phyloP scores from a whole-genome alignment of 2,113 vertebrate species.

The Pachyramphus minor region DNA sequence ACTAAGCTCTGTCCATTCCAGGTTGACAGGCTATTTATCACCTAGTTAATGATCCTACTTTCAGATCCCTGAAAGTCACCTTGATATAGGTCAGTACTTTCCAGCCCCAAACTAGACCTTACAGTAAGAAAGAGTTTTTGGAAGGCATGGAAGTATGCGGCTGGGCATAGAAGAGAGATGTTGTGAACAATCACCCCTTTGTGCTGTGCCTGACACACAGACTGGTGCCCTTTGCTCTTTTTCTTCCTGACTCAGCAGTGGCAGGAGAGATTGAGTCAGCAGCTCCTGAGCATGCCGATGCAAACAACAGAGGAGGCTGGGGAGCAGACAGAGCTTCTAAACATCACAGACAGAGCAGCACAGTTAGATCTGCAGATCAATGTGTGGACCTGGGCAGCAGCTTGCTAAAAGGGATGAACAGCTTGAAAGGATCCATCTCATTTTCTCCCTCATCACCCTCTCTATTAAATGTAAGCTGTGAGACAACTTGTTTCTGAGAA shows the following conservation, averaged over 20 bases:
- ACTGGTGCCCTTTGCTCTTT: neutral
- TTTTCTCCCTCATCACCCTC: neutral
- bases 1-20: neutral
- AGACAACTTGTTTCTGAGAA: neutral
- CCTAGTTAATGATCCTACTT: neutral
- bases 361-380: neutral
- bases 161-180: neutral
- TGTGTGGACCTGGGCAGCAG: neutral
- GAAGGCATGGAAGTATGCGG: neutral
- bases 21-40: neutral
- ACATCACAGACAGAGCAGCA: neutral
- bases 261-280: conserved; percentile 29
- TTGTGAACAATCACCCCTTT: neutral
- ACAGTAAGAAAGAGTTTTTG: neutral
- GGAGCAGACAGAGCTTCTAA: neutral
- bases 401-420: neutral
- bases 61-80: neutral
- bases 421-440: neutral
- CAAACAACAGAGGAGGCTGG: neutral
- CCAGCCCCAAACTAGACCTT: neutral
- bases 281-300: neutral
- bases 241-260: conserved; percentile 20
- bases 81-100: neutral
- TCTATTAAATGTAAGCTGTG: neutral
- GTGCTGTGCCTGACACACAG: neutral